Evolutionary conservation across 2,113 vertebrate genomes (phyloP).

Genomic region (Formicarius rufipectus): DNA sequence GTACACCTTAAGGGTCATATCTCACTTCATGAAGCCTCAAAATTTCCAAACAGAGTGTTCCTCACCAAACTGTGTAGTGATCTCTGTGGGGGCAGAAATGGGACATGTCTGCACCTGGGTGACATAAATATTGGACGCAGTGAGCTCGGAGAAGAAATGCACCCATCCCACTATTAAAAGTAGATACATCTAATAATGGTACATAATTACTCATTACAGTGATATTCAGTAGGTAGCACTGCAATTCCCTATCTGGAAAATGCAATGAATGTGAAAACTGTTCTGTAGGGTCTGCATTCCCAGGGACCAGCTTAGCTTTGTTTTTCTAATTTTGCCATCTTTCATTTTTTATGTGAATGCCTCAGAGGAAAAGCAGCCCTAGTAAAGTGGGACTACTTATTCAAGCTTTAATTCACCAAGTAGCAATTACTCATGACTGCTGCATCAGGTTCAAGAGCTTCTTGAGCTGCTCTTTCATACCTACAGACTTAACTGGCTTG

Average conservation of each 20-base stretch:
- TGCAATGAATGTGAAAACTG: background rate
- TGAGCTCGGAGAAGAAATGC: background rate
- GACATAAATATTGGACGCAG: background rate
- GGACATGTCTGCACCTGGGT: background rate
- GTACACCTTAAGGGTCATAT: background rate
- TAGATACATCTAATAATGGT: background rate
- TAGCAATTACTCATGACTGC: background rate
- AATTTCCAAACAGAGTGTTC: background rate
- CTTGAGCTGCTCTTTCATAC: background rate
- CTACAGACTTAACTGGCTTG: background rate
- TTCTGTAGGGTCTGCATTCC: background rate
- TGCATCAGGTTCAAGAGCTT: background rate
- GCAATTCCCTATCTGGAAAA: background rate
- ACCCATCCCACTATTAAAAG: background rate
- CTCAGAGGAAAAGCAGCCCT: background rate
- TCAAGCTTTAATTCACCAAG: background rate
- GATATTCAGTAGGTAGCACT: background rate
- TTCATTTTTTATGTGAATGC: background rate
- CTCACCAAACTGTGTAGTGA: background rate
- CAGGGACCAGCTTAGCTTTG: background rate
- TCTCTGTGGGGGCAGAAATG: fast-evolving
- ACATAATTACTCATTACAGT: background rate
- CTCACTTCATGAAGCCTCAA: background rate
- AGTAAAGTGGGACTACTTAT: background rate
- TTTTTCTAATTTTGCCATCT: background rate